Conservation (phyloP, 1,140 invertebrate genomes). For the Aphaenogaster floridana region DNA sequence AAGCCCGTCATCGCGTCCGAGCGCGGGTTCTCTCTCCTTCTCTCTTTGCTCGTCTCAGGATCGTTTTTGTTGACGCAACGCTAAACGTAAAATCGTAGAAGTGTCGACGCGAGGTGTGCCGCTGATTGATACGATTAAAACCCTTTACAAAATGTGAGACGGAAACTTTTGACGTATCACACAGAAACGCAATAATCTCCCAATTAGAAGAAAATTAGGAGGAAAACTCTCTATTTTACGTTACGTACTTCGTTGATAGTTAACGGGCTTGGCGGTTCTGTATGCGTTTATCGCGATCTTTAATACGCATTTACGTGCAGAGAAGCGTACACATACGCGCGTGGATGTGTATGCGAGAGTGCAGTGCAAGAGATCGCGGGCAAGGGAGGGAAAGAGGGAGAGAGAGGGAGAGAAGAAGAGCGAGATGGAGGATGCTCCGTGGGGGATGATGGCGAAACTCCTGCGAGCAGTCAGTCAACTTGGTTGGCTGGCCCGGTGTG, state of each 20-base stretch:
- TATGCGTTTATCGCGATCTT: neutral
- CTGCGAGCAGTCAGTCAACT: slow-evolving; percentile 78
- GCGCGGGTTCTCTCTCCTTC: slow-evolving; percentile 1
- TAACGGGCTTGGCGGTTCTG: neutral
- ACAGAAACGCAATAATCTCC: neutral
- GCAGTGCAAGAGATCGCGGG: slow-evolving; percentile 17
- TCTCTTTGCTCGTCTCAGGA: slow-evolving; percentile 6
- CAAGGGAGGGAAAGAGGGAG: neutral
- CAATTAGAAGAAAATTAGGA: neutral
- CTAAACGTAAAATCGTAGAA: neutral
- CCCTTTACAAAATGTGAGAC: neutral
- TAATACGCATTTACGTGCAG: neutral
- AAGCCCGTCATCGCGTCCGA: slow-evolving; percentile 65
- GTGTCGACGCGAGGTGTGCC: neutral
- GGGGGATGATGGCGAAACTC: slow-evolving; percentile 72
- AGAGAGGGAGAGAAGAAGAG: neutral
- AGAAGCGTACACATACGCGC: neutral
- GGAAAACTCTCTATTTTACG: neutral
- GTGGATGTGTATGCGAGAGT: neutral
- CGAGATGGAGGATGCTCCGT: slow-evolving; percentile 10
- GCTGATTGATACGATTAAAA: neutral
- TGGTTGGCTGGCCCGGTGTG: slow-evolving; percentile 66
- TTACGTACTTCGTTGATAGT: neutral
- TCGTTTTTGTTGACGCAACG: slow-evolving; percentile 53
- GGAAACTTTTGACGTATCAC: neutral